A percentile compares a stretch with the other conserved stretches of the same genome.
Evolutionary conservation across 2,888 invertebrate species (phyloP).

Genomic region (Doris montereyensis): DNA sequence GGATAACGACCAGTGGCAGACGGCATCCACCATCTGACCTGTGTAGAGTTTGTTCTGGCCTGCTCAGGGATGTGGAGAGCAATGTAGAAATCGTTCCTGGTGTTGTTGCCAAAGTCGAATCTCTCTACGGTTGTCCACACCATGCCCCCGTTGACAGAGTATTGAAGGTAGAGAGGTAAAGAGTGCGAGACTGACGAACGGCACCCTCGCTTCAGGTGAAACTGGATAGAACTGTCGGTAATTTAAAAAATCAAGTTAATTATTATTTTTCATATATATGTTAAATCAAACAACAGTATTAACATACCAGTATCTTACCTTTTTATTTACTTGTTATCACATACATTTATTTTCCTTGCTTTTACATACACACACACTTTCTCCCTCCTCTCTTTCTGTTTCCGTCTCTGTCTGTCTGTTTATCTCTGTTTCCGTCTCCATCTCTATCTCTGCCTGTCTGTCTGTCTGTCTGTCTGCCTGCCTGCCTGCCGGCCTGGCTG

Average conservation of each 20-base stretch:
- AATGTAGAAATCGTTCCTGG: slow-evolving; percentile 61
- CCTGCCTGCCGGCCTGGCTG: no score
- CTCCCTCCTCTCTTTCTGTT: slow-evolving; percentile 8
- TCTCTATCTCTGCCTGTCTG: no score
- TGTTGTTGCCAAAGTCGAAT: slow-evolving; percentile 61
- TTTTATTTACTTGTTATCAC: no score
- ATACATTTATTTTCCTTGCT: slow-evolving; percentile 25
- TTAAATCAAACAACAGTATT: no score
- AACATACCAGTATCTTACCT: no score
- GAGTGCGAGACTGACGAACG: slow-evolving; percentile 53
- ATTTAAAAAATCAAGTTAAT: no score
- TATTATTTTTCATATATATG: no score
- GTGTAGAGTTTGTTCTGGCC: slow-evolving; percentile 64
- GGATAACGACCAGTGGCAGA: slow-evolving; percentile 63
- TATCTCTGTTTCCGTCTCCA: no score
- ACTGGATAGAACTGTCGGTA: slow-evolving; percentile 73
- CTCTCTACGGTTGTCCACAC: slow-evolving; percentile 72
- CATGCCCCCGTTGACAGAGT: slow-evolving; percentile 71
- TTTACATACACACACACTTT: no score
- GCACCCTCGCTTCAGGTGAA: slow-evolving; percentile 71
- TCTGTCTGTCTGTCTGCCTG: no score
- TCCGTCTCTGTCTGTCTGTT: slow-evolving; percentile 10
- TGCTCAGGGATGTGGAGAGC: slow-evolving; percentile 66
- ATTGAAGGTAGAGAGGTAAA: slow-evolving; percentile 72
- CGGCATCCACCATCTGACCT: slow-evolving; percentile 72